Evolutionary conservation across 2,113 vertebrate genomes (phyloP).

Genomic region (Tapirus terrestris): DNA sequence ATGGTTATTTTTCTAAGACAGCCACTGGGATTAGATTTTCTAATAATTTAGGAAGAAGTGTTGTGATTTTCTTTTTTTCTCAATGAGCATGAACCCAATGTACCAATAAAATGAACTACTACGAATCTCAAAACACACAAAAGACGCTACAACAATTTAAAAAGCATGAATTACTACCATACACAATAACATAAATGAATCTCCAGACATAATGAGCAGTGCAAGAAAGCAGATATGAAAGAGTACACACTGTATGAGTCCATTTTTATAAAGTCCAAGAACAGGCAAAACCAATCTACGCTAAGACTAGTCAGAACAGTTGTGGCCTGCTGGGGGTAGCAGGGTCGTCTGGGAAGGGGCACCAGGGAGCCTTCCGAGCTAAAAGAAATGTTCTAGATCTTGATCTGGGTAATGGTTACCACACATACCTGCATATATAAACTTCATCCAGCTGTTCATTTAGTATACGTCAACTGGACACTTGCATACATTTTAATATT

Average conservation of each 20-base stretch:
- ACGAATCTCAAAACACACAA: constrained; percentile 53
- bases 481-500: not conserved
- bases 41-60: constrained; percentile 10
- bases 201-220: not conserved
- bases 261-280: not conserved
- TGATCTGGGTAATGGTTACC: not conserved
- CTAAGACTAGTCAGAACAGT: not conserved
- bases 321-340: too few relatives aligned
- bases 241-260: not conserved
- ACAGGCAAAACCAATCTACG: not conserved
- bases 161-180: not conserved
- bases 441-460: not conserved
- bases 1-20: constrained; percentile 41
- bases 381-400: not conserved
- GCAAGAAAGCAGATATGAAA: not conserved
- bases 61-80: not conserved
- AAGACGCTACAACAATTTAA: not conserved
- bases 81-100: not conserved
- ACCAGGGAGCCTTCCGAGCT: not conserved
- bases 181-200: not conserved
- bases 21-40: constrained; percentile 35
- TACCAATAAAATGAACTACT: constrained; percentile 52
- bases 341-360: not conserved
- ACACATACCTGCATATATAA: not conserved
- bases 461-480: not conserved